Base-by-base conservation (phyloP, 1,140 invertebrate genomes). In the Trichonephila inaurata region DNA sequence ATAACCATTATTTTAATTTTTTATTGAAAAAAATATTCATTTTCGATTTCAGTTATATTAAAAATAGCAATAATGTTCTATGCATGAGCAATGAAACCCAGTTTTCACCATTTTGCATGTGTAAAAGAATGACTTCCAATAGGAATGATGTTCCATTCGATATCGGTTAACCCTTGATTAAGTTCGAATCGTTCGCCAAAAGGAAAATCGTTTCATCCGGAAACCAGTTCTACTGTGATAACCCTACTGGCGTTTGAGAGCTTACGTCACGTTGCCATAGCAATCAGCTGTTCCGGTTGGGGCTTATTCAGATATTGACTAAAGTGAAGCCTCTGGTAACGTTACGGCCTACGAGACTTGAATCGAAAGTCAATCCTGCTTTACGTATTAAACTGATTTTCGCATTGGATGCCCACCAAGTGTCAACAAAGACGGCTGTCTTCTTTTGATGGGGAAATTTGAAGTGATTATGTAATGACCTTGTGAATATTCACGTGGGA, bases 271-370 rank as follows among this genome's bases (percentile, higher is more conserved):
- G 91, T 92, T 92, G 83, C 91, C 83, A 92, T 92, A 61, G 91
- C 91, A 77, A 92, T 92, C 91, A 92, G 91, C 91, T 92, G 91
- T 92, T 92, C 91, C 91, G 91, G 91, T 92, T 77, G 44, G 62
- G 82, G 72, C 89, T 90, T 90, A 90, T 82, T 92, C 82, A 60
- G 91, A 87, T 92, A 92, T 92, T 92, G 91, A 92, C 91, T 92
- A 77, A 87, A 92, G 40, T 92, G 90, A 85, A 58, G 89, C 51
- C 90, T 81, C 61, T 51, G 77, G 90, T 83, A 82, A 66, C 77
- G 21, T 89, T 69, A 89, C 61, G 66, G 66, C 10, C 40, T 83
- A 16, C 51, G 81, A 91, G 81, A 8, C 24, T n/a, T 24, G 44
- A 61, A 77, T 90, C 89, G 89, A 90, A 90, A 90, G 89, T 90